These are phyloP conservation scores for Athalia circularis DNA, from an alignment of 2,888 invertebrate genomes.

Conservation along the genomic window DNA sequence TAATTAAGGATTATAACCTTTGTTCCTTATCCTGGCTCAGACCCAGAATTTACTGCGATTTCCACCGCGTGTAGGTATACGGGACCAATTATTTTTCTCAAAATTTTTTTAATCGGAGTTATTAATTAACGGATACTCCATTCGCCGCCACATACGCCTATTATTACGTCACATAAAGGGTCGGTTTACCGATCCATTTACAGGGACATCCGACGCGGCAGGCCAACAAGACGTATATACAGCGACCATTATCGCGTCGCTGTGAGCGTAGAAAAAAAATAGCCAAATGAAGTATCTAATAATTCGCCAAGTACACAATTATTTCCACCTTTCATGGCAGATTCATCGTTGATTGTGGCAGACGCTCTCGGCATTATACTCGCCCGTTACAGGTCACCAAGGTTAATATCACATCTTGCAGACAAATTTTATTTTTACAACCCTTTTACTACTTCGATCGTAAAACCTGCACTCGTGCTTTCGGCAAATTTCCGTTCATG, in stretches of 20 bases:
- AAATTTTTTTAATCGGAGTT: neutral
- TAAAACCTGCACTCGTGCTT: constrained; percentile 26
- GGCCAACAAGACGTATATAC: no score
- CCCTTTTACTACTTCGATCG: constrained; percentile 29
- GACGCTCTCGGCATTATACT: neutral
- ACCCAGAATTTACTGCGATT: constrained; percentile 35
- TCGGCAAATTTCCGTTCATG: constrained; percentile 19
- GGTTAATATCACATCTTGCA: constrained; percentile 21
- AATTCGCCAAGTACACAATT: neutral
- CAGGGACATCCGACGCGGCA: no score
- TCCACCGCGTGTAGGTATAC: constrained; percentile 9
- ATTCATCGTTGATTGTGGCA: constrained; percentile 25
- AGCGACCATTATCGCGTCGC: neutral
- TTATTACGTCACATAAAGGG: no score
- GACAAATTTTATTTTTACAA: constrained; percentile 23
- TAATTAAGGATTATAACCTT: constrained; percentile 30
- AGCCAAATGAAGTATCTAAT: no score
- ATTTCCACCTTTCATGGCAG: constrained; percentile 32
- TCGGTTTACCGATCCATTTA: no score
- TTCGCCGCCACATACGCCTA: no score
- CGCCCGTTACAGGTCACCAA: neutral
- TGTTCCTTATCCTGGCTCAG: constrained; percentile 29
- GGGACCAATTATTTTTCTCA: neutral
- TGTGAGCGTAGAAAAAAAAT: neutral
- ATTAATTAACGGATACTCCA: neutral